Evolutionary conservation across 2,113 vertebrate species (phyloP).

Genomic region (Tenrec ecaudatus): DNA sequence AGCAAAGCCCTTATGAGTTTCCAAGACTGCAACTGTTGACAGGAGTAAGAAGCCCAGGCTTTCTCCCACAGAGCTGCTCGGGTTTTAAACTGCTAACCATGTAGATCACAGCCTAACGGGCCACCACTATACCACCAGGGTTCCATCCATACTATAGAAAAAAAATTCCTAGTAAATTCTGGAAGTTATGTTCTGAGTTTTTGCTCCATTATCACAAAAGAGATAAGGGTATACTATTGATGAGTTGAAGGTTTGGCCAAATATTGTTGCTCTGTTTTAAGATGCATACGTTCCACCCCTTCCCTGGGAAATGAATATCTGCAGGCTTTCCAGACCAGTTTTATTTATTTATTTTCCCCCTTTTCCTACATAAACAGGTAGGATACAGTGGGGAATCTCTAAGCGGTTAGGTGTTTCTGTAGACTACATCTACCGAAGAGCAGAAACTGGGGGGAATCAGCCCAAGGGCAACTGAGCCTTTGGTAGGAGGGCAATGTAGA

Average conservation of each 20-base stretch:
- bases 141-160: not conserved
- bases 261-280: not conserved
- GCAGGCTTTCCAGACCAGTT: slow-evolving; percentile 45
- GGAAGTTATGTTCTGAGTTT: not conserved
- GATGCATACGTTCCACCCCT: slow-evolving; percentile 45
- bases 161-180: not conserved
- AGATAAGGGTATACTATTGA: not conserved
- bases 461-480: not conserved
- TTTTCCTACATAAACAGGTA: not conserved
- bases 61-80: no score
- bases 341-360: not conserved
- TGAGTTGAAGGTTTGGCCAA: not conserved
- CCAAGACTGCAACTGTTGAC: no score
- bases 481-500: slow-evolving; percentile 50
- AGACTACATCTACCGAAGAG: not conserved
- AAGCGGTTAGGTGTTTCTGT: not conserved
- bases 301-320: slow-evolving; percentile 54
- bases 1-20: no score
- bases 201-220: not conserved
- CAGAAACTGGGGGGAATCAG: slow-evolving; percentile 6
- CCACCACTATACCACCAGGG: not conserved
- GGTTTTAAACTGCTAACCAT: no score
- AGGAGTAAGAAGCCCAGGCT: no score
- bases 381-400: slow-evolving; percentile 7
- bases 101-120: no score